Evolutionary conservation across 1,140 invertebrate species (phyloP).

Genomic region (Seison nebaliae): DNA sequence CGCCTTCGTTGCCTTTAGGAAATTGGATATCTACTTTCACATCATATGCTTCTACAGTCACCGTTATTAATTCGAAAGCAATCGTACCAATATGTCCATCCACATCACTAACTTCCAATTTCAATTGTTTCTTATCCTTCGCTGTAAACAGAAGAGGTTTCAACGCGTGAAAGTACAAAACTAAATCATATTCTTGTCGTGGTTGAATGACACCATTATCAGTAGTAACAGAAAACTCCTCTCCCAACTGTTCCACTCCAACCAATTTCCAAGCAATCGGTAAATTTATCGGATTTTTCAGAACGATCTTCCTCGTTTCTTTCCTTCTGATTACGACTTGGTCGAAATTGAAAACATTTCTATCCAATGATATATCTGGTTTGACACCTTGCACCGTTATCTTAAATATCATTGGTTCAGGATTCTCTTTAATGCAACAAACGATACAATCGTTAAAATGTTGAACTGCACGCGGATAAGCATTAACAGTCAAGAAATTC

Average conservation of each 20-base stretch:
- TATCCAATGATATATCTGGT: slow-evolving; percentile 26
- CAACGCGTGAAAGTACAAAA: slow-evolving; percentile 25
- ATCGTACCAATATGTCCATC: slow-evolving; percentile 13
- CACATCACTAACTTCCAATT: slow-evolving; percentile 5
- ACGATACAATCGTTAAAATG: slow-evolving; percentile 24
- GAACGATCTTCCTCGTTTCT: slow-evolving; percentile 25
- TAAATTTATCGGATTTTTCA: slow-evolving; percentile 26
- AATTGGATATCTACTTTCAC: slow-evolving; percentile 29
- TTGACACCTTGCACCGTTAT: slow-evolving; percentile 22
- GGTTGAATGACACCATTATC: slow-evolving; percentile 24
- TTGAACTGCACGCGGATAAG: slow-evolving; percentile 22
- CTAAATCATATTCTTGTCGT: slow-evolving; percentile 20
- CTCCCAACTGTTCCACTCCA: slow-evolving; percentile 26
- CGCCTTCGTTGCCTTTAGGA: slow-evolving; percentile 28
- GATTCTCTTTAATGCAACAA: slow-evolving; percentile 28
- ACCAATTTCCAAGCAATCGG: slow-evolving; percentile 26
- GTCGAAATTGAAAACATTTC: slow-evolving; percentile 26
- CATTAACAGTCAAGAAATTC: slow-evolving; percentile 22
- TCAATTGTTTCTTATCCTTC: slow-evolving; percentile 21
- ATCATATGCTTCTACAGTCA: slow-evolving; percentile 26
- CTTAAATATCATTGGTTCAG: slow-evolving; percentile 28
- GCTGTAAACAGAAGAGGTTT: slow-evolving; percentile 18
- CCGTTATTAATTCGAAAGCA: slow-evolving; percentile 15
- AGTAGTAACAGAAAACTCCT: slow-evolving; percentile 26
- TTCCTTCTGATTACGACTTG: slow-evolving; percentile 27